Conservation (phyloP, 2,113 vertebrate species). For the Vimba vimba region DNA sequence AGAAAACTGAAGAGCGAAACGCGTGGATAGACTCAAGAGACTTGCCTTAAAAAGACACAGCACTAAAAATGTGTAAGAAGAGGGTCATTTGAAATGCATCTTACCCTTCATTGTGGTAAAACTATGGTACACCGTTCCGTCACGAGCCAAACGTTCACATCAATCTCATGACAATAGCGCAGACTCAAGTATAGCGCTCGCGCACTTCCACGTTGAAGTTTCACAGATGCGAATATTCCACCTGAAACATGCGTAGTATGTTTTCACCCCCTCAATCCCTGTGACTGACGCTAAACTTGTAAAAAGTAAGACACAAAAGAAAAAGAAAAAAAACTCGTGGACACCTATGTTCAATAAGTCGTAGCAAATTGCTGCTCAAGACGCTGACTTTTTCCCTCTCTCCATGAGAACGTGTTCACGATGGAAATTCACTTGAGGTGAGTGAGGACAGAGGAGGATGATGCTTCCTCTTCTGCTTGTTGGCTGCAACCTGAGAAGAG, state of each 20-base stretch:
- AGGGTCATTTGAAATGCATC: constrained; percentile 19
- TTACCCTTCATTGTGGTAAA: constrained; percentile 77
- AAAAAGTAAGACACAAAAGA: background rate
- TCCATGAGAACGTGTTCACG: constrained; percentile 15
- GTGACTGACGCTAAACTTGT: background rate
- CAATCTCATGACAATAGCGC: constrained; percentile 68
- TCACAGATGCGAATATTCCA: constrained; percentile 48
- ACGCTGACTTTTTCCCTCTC: background rate
- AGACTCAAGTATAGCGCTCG: constrained; percentile 46
- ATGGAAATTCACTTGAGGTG: constrained; percentile 60
- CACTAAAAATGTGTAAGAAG: constrained; percentile 44
- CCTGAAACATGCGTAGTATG: constrained; percentile 29
- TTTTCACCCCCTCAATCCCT: background rate
- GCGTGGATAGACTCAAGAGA: constrained; percentile 16
- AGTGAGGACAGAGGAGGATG: constrained; percentile 49
- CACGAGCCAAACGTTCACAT: constrained; percentile 64
- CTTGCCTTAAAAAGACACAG: background rate
- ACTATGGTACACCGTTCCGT: constrained; percentile 49
- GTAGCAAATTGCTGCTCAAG: background rate
- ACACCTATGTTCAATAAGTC: background rate
- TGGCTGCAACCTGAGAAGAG: constrained; percentile 57
- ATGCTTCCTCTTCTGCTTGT: constrained; percentile 48
- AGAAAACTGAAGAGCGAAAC: constrained; percentile 2
- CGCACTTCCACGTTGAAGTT: constrained; percentile 26
- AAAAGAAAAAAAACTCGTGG: background rate